phyloP scores from a whole-genome alignment of 1,140 invertebrate species.

The Ostrea edulis region DNA sequence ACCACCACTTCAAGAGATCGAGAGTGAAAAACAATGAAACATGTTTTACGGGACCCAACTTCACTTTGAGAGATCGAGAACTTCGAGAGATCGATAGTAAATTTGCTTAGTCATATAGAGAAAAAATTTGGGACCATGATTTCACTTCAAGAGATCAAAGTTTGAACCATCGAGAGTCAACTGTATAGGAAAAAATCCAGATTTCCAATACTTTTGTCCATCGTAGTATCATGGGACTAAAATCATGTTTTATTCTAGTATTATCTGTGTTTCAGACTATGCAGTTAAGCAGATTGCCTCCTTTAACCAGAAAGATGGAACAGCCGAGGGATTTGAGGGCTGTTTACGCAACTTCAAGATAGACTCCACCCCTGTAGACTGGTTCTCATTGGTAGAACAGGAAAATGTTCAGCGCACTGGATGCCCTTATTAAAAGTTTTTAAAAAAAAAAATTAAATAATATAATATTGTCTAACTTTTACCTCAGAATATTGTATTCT shows the following conservation, averaged over 20 bases:
- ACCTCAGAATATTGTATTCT: not conserved
- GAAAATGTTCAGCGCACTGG: conserved; percentile 60
- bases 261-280: conserved; percentile 81
- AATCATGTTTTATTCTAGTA: not conserved
- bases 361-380: conserved; percentile 85
- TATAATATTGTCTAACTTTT: not conserved
- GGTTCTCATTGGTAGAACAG: conserved; percentile 79
- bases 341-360: conserved; percentile 93
- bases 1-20: no score
- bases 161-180: no score
- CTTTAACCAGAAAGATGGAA: conserved; percentile 73
- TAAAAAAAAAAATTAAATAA: not conserved
- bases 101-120: no score
- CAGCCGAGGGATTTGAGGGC: conserved; percentile 91
- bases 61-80: no score
- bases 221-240: no score
- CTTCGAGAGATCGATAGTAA: no score
- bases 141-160: no score
- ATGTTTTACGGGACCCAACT: no score
- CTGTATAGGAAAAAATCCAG: no score
- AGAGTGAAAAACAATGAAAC: no score
- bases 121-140: no score
- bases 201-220: no score
- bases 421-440: conserved; percentile 57
- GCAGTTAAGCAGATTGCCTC: conserved; percentile 84